Evolutionary conservation across 2,888 invertebrate genomes (phyloP).

Genomic region (Syrphus vitripennis): DNA sequence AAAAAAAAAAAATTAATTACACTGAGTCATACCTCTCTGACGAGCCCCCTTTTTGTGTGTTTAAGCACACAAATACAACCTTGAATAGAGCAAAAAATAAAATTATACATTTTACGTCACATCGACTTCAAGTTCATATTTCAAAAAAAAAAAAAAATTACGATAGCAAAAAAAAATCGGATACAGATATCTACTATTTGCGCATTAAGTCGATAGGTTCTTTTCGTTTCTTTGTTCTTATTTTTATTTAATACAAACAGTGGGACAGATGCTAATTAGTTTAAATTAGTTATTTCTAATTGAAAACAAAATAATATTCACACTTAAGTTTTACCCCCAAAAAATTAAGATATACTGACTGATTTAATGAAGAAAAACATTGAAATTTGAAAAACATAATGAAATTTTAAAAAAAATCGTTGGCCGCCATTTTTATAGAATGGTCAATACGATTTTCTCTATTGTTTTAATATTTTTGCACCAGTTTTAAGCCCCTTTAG

Average conservation of each 20-base stretch:
- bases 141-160: constrained; percentile 11
- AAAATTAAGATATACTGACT: too few species aligned
- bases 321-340: too few species aligned
- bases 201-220: constrained; percentile 13
- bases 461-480: too few species aligned
- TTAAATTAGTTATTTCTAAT: background rate
- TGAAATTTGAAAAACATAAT: too few species aligned
- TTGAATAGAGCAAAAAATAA: background rate
- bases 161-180: background rate
- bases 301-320: too few species aligned
- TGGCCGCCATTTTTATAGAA: too few species aligned
- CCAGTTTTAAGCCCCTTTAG: too few species aligned
- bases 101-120: constrained; percentile 42
- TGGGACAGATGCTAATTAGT: background rate
- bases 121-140: constrained; percentile 57
- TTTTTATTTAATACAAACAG: constrained; percentile 23
- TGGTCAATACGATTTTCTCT: too few species aligned
- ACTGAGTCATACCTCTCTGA: constrained; percentile 50
- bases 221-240: constrained; percentile 4
- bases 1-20: constrained; percentile 36
- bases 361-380: too few species aligned
- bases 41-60: constrained; percentile 55
- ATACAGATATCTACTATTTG: constrained; percentile 5
- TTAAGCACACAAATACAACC: constrained; percentile 11
- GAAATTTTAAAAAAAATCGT: too few species aligned